These are phyloP conservation scores for Philopedon plagiatum DNA, from an alignment of 2,888 invertebrate species.

Conservation along the genomic window DNA sequence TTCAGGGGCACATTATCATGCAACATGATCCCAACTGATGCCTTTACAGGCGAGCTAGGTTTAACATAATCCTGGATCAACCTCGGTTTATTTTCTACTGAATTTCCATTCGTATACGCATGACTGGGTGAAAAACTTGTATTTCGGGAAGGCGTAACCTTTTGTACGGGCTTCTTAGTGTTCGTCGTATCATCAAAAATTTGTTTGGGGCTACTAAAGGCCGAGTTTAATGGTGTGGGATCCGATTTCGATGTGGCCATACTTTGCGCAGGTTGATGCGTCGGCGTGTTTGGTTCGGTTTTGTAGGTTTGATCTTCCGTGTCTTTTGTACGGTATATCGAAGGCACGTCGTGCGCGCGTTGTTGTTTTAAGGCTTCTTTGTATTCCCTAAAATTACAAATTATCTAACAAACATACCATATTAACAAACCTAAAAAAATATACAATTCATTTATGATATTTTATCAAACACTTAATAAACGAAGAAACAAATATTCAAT, in stretches of 20 bases:
- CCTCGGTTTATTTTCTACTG: slow-evolving; percentile 28
- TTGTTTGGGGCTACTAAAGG: slow-evolving; percentile 72
- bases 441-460: no score
- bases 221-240: slow-evolving; percentile 69
- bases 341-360: slow-evolving; percentile 81
- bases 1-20: slow-evolving; percentile 71
- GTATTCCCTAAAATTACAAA: slow-evolving; percentile 78
- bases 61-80: slow-evolving; percentile 72
- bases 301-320: slow-evolving; percentile 72
- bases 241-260: slow-evolving; percentile 69
- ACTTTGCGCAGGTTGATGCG: slow-evolving; percentile 67
- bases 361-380: slow-evolving; percentile 91
- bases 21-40: slow-evolving; percentile 74
- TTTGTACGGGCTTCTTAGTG: slow-evolving; percentile 79
- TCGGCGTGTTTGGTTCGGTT: slow-evolving; percentile 70
- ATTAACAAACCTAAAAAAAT: neutral
- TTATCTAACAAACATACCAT: neutral
- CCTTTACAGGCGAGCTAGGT: slow-evolving; percentile 78
- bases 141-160: slow-evolving; percentile 85
- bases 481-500: no score
- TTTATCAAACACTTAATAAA: no score
- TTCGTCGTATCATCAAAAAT: slow-evolving; percentile 68
- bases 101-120: slow-evolving; percentile 44
- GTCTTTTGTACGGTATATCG: slow-evolving; percentile 79
- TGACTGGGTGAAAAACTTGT: slow-evolving; percentile 60